These are phyloP conservation scores for Polypedilum vanderplanki DNA, from an alignment of 1,140 invertebrate species.

Conservation along the genomic window DNA sequence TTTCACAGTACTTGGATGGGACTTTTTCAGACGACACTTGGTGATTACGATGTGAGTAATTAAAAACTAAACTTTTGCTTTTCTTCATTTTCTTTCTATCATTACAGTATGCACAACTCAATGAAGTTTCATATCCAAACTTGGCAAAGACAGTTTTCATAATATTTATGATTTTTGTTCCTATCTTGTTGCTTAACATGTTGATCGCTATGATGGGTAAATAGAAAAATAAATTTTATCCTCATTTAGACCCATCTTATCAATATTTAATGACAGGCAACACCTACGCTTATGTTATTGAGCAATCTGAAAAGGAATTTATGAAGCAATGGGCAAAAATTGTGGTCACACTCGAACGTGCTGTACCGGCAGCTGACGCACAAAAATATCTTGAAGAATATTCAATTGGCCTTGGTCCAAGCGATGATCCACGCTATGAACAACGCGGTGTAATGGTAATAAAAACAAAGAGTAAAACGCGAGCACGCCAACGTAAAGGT, in stretches of 20 bases:
- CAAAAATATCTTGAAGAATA: conserved; percentile 90
- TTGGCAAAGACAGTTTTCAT: conserved; percentile 91
- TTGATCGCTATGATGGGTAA: conserved; percentile 96
- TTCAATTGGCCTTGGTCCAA: conserved; percentile 81
- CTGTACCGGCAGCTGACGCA: conserved; percentile 80
- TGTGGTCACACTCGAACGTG: conserved; percentile 88
- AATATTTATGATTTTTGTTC: conserved; percentile 95
- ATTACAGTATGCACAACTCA: conserved; percentile 83
- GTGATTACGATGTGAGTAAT: conserved; percentile 87
- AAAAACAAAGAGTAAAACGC: conserved; percentile 92
- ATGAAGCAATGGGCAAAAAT: conserved; percentile 99
- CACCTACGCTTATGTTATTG: conserved; percentile 95
- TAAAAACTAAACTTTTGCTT: conserved; percentile 15
- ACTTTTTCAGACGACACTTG: conserved; percentile 94
- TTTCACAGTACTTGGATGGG: conserved; percentile 94
- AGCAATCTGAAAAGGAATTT: conserved; percentile 98
- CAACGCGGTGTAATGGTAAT: conserved; percentile 94
- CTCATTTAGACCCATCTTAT: too few relatives aligned
- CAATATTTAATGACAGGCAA: conserved; percentile 47
- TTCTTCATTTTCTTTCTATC: conserved; percentile 27
- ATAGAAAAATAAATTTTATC: too few relatives aligned
- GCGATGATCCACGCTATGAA: conserved; percentile 72
- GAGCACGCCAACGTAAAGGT: conserved; percentile 93
- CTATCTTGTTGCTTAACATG: conserved; percentile 94
- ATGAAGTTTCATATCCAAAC: conserved; percentile 80